A percentile compares a stretch with the other conserved stretches of the same genome.
These are phyloP conservation scores for Oithona nana DNA, from an alignment of 2,888 invertebrate genomes.

Conservation along the genomic window DNA sequence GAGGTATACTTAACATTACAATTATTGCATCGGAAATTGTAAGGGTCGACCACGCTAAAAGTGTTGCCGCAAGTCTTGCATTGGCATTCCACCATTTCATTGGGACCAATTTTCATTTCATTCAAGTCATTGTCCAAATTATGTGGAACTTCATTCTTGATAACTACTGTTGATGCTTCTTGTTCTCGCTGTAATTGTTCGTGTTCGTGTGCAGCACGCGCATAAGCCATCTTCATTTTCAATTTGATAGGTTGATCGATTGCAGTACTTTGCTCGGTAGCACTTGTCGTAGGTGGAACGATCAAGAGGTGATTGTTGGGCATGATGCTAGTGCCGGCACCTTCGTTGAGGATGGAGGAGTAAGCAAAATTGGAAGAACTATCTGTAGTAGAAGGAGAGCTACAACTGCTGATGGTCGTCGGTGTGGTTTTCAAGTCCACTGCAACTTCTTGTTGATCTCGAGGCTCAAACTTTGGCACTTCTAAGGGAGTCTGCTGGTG, in stretches of 20 bases:
- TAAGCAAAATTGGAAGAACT: background rate
- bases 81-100: conserved; percentile 5
- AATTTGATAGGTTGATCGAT: background rate
- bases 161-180: background rate
- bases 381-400: too few species aligned
- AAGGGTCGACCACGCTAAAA: conserved; percentile 3
- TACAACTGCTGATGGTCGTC: too few species aligned
- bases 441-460: background rate
- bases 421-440: too few species aligned
- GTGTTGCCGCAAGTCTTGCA: conserved; percentile 10
- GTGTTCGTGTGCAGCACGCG: too few species aligned
- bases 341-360: background rate
- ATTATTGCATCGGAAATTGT: conserved; percentile 8
- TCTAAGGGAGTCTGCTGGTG: background rate
- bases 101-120: background rate
- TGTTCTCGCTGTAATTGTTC: background rate
- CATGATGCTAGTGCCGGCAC: background rate
- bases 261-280: background rate
- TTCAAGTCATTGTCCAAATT: background rate
- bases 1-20: conserved; percentile 11
- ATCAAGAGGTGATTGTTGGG: background rate
- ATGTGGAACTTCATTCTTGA: background rate
- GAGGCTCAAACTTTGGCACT: background rate
- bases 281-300: background rate
- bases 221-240: conserved; percentile 9